These are phyloP conservation scores for Smittia aterrima DNA, from an alignment of 2,888 invertebrate species.

Conservation along the genomic window DNA sequence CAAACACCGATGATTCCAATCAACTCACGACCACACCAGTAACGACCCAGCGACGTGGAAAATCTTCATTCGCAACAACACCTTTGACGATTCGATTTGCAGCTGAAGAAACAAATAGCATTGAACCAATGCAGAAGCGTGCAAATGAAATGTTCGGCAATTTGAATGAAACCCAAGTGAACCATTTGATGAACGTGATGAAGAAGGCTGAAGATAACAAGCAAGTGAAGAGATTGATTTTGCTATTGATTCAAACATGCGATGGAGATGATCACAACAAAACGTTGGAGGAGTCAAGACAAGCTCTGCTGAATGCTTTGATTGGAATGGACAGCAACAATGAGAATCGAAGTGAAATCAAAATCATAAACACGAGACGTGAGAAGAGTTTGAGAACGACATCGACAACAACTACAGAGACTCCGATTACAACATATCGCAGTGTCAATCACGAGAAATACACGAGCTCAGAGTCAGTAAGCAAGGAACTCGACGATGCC, in stretches of 20 bases:
- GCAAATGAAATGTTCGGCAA: conserved; percentile 75
- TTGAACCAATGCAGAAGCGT: conserved; percentile 59
- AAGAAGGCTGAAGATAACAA: conserved; percentile 76
- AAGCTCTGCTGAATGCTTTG: conserved; percentile 66
- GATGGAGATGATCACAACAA: conserved; percentile 67
- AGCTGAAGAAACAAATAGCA: conserved; percentile 46
- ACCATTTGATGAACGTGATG: conserved; percentile 76
- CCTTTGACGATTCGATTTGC: conserved; percentile 40
- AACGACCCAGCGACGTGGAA: conserved; percentile 44
- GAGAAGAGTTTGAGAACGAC: conserved; percentile 24
- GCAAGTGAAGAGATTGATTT: conserved; percentile 68
- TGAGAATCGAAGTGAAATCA: conserved; percentile 46
- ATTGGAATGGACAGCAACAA: conserved; percentile 59
- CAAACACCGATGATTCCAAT: neutral
- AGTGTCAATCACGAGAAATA: conserved; percentile 43
- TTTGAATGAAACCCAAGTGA: conserved; percentile 70
- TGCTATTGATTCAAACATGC: conserved; percentile 75
- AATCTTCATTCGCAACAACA: conserved; percentile 43
- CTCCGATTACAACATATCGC: conserved; percentile 46
- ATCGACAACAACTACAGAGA: conserved; percentile 30
- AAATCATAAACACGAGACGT: conserved; percentile 33
- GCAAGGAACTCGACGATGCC: conserved; percentile 18
- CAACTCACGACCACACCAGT: conserved; percentile 43
- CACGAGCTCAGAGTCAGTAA: neutral
- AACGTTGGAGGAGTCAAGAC: conserved; percentile 68